Percentiles rank a stretch among this genome's conserved stretches.
Conservation (phyloP, 2,797 vertebrate species). For the Serranus cabrilla region DNA sequence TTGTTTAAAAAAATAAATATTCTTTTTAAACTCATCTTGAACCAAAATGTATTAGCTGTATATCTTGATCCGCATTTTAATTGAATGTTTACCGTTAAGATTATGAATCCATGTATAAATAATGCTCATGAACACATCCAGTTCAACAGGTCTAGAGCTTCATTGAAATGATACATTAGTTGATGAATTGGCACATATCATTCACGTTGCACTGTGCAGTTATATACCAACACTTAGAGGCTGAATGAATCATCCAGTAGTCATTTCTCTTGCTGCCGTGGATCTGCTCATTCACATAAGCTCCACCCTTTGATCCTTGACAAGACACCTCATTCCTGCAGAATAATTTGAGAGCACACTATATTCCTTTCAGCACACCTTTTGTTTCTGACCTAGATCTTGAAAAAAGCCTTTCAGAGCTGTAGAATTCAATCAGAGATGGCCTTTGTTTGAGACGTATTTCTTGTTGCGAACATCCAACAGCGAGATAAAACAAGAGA, state of each 20-base stretch:
- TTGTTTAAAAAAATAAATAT: background rate
- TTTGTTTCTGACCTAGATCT: slow-evolving; percentile 40
- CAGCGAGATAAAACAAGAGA: background rate
- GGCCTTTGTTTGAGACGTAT: background rate
- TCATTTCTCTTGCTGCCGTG: slow-evolving; percentile 1
- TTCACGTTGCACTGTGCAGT: background rate
- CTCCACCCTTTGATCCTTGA: slow-evolving; percentile 14
- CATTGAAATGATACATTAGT: background rate
- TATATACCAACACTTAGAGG: background rate
- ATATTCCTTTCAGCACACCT: slow-evolving; percentile 9
- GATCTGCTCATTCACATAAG: slow-evolving; percentile 16
- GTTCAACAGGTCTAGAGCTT: background rate
- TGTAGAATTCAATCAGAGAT: background rate
- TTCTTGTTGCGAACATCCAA: slow-evolving; percentile 12
- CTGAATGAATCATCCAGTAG: slow-evolving; percentile 6
- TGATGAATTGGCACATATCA: background rate
- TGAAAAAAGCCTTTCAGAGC: background rate
- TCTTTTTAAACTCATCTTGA: background rate
- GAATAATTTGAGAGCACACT: background rate
- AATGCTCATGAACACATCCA: background rate
- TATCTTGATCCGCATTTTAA: background rate
- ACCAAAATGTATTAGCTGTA: background rate
- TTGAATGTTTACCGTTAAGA: background rate
- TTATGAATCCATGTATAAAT: background rate
- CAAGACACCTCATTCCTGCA: background rate